Base-by-base conservation (phyloP, 2,888 invertebrate species). In the Ellobium chinense region DNA sequence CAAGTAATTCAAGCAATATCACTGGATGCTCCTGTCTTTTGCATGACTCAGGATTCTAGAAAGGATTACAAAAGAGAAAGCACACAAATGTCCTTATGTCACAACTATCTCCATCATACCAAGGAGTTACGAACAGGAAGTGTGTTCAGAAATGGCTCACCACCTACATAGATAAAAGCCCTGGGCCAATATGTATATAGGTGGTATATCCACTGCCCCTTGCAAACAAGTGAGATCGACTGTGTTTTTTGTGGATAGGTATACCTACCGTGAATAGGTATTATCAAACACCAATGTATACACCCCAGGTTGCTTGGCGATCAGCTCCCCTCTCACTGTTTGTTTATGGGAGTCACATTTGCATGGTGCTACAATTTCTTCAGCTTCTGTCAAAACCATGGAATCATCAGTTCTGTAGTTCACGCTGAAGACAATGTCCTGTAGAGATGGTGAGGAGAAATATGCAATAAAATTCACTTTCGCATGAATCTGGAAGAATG, bases 211-310 rank as follows among this genome's bases (percentile, higher is more conserved):
- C n/a, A 56, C 4, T 12, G 21, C 5, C 56, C 18, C 18, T 14
- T 14, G 18, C 56, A 56, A 56, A 56, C 21, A 18, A n/a, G n/a
- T n/a, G n/a, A n/a, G n/a, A n/a, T n/a, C n/a, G n/a, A n/a, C n/a
- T n/a, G n/a, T n/a, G n/a, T n/a, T n/a, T n/a, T n/a, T n/a, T n/a
- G n/a, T n/a, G n/a, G n/a, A n/a, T n/a, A n/a, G 34, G 9, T 37
- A 29, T 54, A 70, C 70, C 21, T 82, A 92, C 92, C 88, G 91
- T 27, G 92, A 92, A 74, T 88, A 87, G 54, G 89, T 88, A 84
- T 92, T 92, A 82, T 92, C 91, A 85, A 92, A 92, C 29, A 91
- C 69, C 9, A 92, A 88, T 9, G 91, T 89, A 84, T 92, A 92
- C 27, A 92, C 83, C 4, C 92, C 92, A 1, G 87, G 78, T 69